phyloP scores from a whole-genome alignment of 2,113 vertebrate genomes.

The Heptranchias perlo region DNA sequence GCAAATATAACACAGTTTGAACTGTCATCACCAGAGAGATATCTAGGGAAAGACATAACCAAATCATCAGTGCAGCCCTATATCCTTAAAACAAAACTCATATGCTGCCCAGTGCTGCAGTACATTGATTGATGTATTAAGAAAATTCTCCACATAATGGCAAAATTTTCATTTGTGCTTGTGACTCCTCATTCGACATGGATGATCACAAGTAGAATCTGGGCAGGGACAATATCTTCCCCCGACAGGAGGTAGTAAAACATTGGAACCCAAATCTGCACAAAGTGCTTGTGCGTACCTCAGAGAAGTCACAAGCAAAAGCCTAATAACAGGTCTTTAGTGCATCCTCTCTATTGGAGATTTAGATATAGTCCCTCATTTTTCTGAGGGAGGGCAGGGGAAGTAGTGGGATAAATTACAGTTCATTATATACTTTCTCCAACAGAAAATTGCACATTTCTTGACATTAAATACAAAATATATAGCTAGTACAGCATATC shows the following conservation, averaged over 20 bases:
- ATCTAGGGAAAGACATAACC: constrained; percentile 55
- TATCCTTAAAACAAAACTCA: neutral
- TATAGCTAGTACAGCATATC: constrained; percentile 41
- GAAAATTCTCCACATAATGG: neutral
- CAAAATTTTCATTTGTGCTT: neutral
- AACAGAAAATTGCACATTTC: neutral
- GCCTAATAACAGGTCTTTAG: neutral
- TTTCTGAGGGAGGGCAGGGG: neutral
- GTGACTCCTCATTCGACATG: neutral
- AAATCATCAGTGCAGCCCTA: neutral
- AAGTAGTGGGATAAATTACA: neutral
- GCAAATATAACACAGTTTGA: constrained; percentile 82
- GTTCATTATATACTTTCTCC: neutral
- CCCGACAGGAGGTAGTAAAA: neutral
- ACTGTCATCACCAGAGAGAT: constrained; percentile 83
- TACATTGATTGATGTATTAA: neutral
- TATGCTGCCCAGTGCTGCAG: neutral
- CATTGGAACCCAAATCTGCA: neutral
- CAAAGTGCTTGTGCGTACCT: neutral
- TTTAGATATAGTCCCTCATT: neutral
- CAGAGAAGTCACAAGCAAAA: neutral
- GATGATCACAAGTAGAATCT: neutral
- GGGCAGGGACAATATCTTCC: neutral
- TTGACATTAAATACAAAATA: neutral
- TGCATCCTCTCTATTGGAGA: neutral